Conservation (phyloP, 2,797 vertebrate genomes). For the Microctenopoma steveboyesi region DNA sequence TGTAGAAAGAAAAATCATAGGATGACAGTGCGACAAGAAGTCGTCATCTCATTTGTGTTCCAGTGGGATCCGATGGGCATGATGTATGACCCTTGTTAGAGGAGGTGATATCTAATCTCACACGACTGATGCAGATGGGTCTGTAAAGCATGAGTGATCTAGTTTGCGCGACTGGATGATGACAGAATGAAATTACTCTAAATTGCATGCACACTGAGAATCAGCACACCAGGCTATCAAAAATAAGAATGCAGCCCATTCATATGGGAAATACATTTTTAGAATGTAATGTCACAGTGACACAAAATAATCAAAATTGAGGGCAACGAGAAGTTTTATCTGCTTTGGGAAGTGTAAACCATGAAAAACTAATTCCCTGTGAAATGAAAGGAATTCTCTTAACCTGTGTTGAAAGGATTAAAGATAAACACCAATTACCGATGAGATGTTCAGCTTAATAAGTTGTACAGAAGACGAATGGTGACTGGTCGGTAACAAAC, state of each 20-base stretch:
- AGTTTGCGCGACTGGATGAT: conserved; percentile 56
- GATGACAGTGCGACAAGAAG: conserved; percentile 59
- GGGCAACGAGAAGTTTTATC: conserved; percentile 44
- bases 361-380: conserved; percentile 36
- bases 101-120: conserved; percentile 73
- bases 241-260: conserved; percentile 64
- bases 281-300: conserved; percentile 60
- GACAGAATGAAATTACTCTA: conserved; percentile 70
- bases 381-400: conserved; percentile 20
- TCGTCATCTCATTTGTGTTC: conserved; percentile 72
- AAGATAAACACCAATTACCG: conserved; percentile 29
- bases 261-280: conserved; percentile 56
- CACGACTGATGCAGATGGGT: conserved; percentile 69
- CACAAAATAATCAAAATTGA: conserved; percentile 63
- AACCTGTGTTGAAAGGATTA: conserved; percentile 11
- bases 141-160: conserved; percentile 71
- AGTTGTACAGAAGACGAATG: background rate
- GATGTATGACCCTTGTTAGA: conserved; percentile 78
- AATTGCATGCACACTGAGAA: conserved; percentile 74
- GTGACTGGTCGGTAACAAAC: conserved; percentile 33
- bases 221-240: conserved; percentile 62
- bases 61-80: conserved; percentile 69
- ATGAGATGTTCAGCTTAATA: conserved; percentile 18
- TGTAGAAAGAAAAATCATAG: conserved; percentile 43
- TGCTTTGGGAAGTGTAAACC: conserved; percentile 42